Base-by-base conservation (phyloP, 2,888 invertebrate species). In the Drosophila nr. fundita region DNA sequence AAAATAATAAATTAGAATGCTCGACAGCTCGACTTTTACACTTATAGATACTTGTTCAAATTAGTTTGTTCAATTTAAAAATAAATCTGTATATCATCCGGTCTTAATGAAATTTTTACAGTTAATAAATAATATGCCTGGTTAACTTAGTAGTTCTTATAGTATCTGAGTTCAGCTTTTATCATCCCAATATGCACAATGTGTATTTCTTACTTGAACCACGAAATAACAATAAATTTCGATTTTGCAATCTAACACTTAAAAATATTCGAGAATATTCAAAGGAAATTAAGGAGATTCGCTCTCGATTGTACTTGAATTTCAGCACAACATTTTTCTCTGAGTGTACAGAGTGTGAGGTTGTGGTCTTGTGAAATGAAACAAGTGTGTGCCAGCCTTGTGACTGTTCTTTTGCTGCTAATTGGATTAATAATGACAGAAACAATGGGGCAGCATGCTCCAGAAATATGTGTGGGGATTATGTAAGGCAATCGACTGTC, bases 361-460 rank as follows among this genome's bases (percentile, higher is more conserved):
- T 21, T 21, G 36, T 50, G 27, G 15, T 76, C 64, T 74, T 78
- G 71, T 67, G 78, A 77, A 79, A 70, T 70, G 27, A n/a, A 42
- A n/a, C 34, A 32, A 55, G 68, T 54, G 61, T 49, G 50, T 48
- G 52, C 53, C 55, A 60, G 71, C 24, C 24, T 49, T 68, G 73
- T 61, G 73, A 58, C 62, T 77, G 81, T 87, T 85, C 85, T 85
- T 78, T 75, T 68, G 82, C 81, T 71, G 69, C 72, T 85, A 85
- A 85, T 85, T 85, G 85, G 85, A 85, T 85, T 85, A 85, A 83
- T 85, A 85, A 85, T 83, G 87, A 81, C 83, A 85, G 83, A 82
- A 75, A 84, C 84, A 85, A 84, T 85, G 84, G 79, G 77, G 76
- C 78, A 78, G 60, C 74, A 53, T 69, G 64, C 30, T 57, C 50